A percentile compares a stretch with the other conserved stretches of the same genome.
Evolutionary conservation across 2,888 invertebrate species (phyloP).

Genomic region (Drosophila flavopinicola): DNA sequence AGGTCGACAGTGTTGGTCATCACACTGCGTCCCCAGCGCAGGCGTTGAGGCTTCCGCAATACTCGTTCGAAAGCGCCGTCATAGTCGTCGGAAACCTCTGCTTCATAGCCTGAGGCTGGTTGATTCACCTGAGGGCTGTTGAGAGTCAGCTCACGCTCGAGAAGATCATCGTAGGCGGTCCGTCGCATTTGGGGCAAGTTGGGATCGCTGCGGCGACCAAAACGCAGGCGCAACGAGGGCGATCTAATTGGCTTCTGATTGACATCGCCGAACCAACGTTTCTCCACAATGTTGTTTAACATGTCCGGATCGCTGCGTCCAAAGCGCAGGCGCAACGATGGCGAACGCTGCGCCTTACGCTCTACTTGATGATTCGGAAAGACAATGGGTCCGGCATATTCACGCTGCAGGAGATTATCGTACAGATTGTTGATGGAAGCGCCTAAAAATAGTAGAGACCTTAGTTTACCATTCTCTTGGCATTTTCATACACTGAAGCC

Average conservation of each 20-base stretch:
- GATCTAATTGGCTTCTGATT: conserved; percentile 89
- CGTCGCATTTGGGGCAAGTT: conserved; percentile 84
- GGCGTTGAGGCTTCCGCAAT: conserved; percentile 76
- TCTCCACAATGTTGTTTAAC: conserved; percentile 71
- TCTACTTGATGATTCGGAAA: conserved; percentile 88
- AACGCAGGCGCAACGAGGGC: conserved; percentile 90
- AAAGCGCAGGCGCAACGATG: conserved; percentile 90
- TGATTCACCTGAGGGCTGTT: conserved; percentile 54
- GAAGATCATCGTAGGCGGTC: conserved; percentile 70
- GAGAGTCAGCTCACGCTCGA: conserved; percentile 66
- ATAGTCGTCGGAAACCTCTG: conserved; percentile 51
- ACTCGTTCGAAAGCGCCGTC: conserved; percentile 64
- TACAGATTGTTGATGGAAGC: conserved; percentile 82
- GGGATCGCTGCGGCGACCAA: conserved; percentile 90
- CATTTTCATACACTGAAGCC: no score
- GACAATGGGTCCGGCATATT: conserved; percentile 83
- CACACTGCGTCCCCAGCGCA: conserved; percentile 78
- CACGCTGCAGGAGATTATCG: conserved; percentile 83
- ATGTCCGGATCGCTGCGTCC: conserved; percentile 89
- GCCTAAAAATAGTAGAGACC: conserved; percentile 6
- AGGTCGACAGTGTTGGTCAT: conserved; percentile 4
- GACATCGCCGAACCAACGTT: conserved; percentile 86
- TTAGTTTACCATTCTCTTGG: not conserved
- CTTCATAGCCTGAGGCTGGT: conserved; percentile 29
- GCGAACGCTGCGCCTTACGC: conserved; percentile 91